Evolutionary conservation across 2,797 vertebrate genomes (phyloP).

Genomic region (Telmatherina bonti): DNA sequence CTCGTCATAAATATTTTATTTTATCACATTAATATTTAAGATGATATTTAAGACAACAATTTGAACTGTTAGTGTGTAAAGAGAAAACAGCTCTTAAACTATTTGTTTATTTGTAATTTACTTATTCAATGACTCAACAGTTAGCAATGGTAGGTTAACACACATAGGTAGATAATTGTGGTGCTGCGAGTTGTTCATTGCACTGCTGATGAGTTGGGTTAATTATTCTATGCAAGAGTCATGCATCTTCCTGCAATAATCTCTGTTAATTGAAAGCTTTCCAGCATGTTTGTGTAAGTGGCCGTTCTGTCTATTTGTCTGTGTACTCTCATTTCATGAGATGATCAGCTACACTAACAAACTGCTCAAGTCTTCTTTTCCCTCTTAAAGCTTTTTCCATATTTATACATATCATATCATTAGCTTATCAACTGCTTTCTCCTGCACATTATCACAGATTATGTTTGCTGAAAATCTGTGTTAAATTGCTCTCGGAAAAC

Average conservation of each 20-base stretch:
- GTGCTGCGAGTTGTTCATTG: constrained; percentile 69
- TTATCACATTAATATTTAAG: too few relatives aligned
- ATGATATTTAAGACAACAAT: too few relatives aligned
- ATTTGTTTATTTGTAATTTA: constrained; percentile 21
- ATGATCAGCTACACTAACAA: constrained; percentile 71
- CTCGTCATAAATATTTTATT: too few relatives aligned
- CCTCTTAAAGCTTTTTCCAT: constrained; percentile 72
- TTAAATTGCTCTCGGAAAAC: constrained; percentile 79
- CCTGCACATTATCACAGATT: constrained; percentile 56
- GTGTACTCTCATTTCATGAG: constrained; percentile 60
- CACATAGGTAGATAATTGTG: constrained; percentile 57
- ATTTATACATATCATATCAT: constrained; percentile 64
- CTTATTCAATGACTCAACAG: constrained; percentile 35
- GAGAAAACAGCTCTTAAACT: too few relatives aligned
- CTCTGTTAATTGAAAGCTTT: constrained; percentile 78
- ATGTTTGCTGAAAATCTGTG: constrained; percentile 65
- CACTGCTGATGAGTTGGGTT: constrained; percentile 66
- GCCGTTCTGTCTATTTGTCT: constrained; percentile 66
- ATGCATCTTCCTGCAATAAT: constrained; percentile 68
- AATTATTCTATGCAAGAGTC: constrained; percentile 69
- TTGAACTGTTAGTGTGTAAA: too few relatives aligned
- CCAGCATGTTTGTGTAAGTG: constrained; percentile 64
- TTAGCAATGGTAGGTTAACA: constrained; percentile 51
- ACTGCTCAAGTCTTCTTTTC: constrained; percentile 45
- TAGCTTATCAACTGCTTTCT: constrained; percentile 70